Percentiles rank a stretch among this genome's conserved stretches.
phyloP scores from a whole-genome alignment of 2,888 invertebrate species.

The Steromphala cineraria region DNA sequence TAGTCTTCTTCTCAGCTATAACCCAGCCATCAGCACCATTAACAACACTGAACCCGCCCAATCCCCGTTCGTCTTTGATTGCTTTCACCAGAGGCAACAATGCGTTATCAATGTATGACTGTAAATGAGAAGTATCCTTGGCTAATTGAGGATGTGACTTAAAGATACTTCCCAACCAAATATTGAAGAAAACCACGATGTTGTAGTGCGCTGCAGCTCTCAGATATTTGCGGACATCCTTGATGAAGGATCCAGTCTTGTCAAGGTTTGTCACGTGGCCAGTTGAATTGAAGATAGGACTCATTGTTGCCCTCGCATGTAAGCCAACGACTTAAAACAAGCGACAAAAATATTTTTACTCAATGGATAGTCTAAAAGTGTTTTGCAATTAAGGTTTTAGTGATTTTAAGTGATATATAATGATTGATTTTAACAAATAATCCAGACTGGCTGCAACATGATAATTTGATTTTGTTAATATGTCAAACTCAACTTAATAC shows the following conservation, averaged over 20 bases:
- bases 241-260: constrained; percentile 37
- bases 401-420: no score
- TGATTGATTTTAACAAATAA: no score
- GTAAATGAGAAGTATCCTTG: constrained; percentile 43
- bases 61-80: constrained; percentile 42
- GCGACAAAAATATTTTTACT: no score
- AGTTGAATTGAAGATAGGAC: constrained; percentile 40
- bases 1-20: constrained; percentile 22
- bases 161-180: constrained; percentile 49
- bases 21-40: constrained; percentile 51
- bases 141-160: constrained; percentile 22
- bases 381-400: no score
- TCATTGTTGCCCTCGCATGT: constrained; percentile 44
- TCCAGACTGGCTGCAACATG: no score
- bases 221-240: constrained; percentile 42
- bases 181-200: constrained; percentile 42
- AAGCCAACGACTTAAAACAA: constrained; percentile 46
- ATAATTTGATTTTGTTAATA: no score
- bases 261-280: constrained; percentile 47
- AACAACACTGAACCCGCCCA: constrained; percentile 55
- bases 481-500: no score
- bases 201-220: constrained; percentile 40
- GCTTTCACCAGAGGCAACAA: constrained; percentile 48
- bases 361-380: no score
- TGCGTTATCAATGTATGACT: constrained; percentile 50